Evolutionary conservation across 2,113 vertebrate species (phyloP), one percentile per base, ranked within the genome.

Genomic region (Alosa alosa): DNA sequence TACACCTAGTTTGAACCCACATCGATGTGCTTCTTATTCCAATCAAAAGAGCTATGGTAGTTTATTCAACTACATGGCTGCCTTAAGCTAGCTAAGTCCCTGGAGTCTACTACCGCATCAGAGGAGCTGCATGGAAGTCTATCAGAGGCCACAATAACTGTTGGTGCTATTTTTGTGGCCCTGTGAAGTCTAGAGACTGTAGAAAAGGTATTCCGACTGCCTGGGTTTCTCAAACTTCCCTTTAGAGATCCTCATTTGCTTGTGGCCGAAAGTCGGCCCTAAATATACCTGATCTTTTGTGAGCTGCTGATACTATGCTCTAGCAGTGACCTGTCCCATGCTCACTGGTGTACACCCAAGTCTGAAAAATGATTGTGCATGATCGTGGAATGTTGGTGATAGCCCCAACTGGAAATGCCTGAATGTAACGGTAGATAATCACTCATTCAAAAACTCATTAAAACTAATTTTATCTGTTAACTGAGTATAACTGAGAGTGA

Each of bases 191-290:
- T 86, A 85, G 52, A 83, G 82, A 89, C 84, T 86, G 81, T 82
- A 49, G 84, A 18, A 46, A 84, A 90, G 84, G 89, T 91, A 25
- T 81, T 91, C 84, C 90, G 86, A 85, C 52, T 78, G 84, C 55
- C 68, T 90, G n/a, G 10, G n/a, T 36, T 78, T 88, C 88, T 93
- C 50, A 90, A 93, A 93, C 92, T 93, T 94, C 92, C 92, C 92
- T 93, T 94, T 94, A 85, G 88, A 90, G 88, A 92, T 92, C 92
- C 92, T 92, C 92, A 91, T 94, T 94, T 93, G 87, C 91, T 88
- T 92, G 93, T 85, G 90, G 91, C 88, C 91, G 90, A 94, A 94
- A 93, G 91, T 89, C 44, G 90, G 82, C 55, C 88, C 91, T 92
- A 93, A 92, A 93, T 92, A 93, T 92, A 93, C 84, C 82, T 3